Evolutionary conservation across 2,797 vertebrate species (phyloP).

Genomic region (Sylvilagus floridanus): DNA sequence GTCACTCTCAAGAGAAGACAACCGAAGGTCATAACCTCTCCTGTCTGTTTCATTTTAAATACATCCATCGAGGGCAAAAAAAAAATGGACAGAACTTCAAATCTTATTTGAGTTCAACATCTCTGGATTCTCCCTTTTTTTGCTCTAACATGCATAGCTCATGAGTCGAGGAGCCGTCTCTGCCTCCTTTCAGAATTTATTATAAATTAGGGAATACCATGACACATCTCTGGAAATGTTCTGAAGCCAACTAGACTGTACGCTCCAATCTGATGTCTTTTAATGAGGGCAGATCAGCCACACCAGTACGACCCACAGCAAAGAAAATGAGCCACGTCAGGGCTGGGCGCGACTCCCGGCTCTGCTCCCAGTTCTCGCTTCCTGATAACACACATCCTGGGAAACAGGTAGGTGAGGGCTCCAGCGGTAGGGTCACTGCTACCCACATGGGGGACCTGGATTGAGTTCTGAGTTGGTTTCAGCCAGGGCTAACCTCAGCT

Average conservation of each 20-base stretch:
- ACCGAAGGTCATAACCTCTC: constrained; percentile 67
- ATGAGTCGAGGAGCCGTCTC: neutral
- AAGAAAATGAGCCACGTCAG: neutral
- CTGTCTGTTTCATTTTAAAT: constrained; percentile 70
- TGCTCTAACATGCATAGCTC: neutral
- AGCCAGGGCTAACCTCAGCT: too few species aligned
- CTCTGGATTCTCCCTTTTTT: constrained; percentile 6
- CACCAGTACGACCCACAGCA: accelerated
- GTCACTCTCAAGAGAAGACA: constrained; percentile 61
- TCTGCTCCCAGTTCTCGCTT: too few species aligned
- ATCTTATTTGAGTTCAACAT: constrained; percentile 53
- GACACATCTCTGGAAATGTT: neutral
- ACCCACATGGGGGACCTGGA: too few species aligned
- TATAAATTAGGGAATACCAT: neutral
- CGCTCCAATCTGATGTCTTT: neutral
- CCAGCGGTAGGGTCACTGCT: too few species aligned
- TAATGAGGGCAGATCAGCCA: neutral
- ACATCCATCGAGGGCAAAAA: neutral
- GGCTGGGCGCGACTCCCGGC: too few species aligned
- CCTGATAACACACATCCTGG: too few species aligned
- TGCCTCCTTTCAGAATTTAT: neutral
- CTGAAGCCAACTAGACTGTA: neutral
- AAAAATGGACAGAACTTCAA: constrained; percentile 61
- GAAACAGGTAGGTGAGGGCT: too few species aligned
- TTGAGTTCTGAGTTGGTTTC: too few species aligned